A percentile compares a stretch with the other conserved stretches of the same genome.
Evolutionary conservation across 2,888 invertebrate species (phyloP).

Genomic region (Notodonta dromedarius): DNA sequence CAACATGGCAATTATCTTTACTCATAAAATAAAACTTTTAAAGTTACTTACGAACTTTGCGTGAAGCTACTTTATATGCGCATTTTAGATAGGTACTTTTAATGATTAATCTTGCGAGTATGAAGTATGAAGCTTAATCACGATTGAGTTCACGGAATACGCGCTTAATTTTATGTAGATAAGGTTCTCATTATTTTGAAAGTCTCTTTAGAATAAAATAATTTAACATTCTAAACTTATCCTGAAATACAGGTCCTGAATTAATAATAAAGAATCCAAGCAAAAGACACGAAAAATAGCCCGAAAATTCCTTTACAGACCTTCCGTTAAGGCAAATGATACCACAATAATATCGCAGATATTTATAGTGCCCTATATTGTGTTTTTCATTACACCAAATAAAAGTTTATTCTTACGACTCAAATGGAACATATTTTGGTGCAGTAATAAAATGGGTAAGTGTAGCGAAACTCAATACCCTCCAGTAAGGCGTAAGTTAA

Average conservation of each 20-base stretch:
- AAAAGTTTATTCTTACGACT: conserved; percentile 34
- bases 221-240: neutral
- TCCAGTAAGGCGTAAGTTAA: conserved; percentile 25
- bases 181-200: too few species aligned
- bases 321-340: conserved; percentile 18
- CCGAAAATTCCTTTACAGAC: neutral
- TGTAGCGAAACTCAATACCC: conserved; percentile 30
- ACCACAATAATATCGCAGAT: conserved; percentile 24
- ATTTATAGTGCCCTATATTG: conserved; percentile 26
- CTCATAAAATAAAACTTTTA: conserved; percentile 28
- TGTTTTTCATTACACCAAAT: conserved; percentile 36
- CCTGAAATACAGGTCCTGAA: neutral
- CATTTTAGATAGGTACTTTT: conserved; percentile 30
- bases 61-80: conserved; percentile 35
- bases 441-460: conserved; percentile 27
- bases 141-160: conserved; percentile 17
- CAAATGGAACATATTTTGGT: conserved; percentile 14
- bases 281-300: neutral
- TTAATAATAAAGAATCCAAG: neutral
- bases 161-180: conserved; percentile 5
- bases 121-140: conserved; percentile 19
- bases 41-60: conserved; percentile 33
- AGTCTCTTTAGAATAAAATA: neutral
- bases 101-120: conserved; percentile 19
- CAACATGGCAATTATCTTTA: conserved; percentile 39